Percentiles rank a stretch among this genome's conserved stretches.
These are phyloP conservation scores for Pollenia amentaria DNA, from an alignment of 2,888 invertebrate genomes.

Conservation along the genomic window DNA sequence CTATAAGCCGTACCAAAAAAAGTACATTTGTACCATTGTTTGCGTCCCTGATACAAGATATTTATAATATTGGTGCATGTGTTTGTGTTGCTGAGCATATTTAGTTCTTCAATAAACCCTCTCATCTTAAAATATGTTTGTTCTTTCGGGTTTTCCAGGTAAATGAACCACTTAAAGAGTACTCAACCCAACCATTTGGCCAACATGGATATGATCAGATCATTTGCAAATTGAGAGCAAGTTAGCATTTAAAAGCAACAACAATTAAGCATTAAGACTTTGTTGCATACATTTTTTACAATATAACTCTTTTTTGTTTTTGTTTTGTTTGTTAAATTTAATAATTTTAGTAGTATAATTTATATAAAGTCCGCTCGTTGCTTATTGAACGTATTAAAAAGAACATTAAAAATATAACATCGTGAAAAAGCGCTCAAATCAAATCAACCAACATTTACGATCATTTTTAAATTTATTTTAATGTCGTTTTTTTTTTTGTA, in stretches of 20 bases:
- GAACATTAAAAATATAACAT: conserved; percentile 22
- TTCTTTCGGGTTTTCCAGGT: conserved; percentile 7
- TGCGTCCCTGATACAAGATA: too few relatives aligned
- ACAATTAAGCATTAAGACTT: conserved; percentile 26
- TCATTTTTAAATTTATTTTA: conserved; percentile 26
- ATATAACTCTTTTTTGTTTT: conserved; percentile 19
- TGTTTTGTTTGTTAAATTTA: conserved; percentile 8
- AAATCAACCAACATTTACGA: conserved; percentile 44
- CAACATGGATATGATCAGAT: conserved; percentile 46
- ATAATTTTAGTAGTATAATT: conserved; percentile 50
- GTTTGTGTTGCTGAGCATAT: too few relatives aligned
- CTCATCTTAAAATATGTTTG: background rate
- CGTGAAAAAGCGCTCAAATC: conserved; percentile 24
- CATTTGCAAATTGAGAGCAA: conserved; percentile 64
- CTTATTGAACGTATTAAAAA: conserved; percentile 55
- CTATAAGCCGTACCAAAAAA: too few relatives aligned
- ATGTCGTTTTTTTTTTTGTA: conserved; percentile 51
- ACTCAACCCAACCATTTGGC: conserved; percentile 11
- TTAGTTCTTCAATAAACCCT: background rate
- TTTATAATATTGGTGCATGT: too few relatives aligned
- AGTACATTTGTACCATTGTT: too few relatives aligned
- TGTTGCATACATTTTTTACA: conserved; percentile 33
- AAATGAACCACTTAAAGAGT: conserved; percentile 43
- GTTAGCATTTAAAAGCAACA: conserved; percentile 42
- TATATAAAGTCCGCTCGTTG: conserved; percentile 23